phyloP scores from a whole-genome alignment of 2,113 vertebrate genomes.

The Procavia capensis region DNA sequence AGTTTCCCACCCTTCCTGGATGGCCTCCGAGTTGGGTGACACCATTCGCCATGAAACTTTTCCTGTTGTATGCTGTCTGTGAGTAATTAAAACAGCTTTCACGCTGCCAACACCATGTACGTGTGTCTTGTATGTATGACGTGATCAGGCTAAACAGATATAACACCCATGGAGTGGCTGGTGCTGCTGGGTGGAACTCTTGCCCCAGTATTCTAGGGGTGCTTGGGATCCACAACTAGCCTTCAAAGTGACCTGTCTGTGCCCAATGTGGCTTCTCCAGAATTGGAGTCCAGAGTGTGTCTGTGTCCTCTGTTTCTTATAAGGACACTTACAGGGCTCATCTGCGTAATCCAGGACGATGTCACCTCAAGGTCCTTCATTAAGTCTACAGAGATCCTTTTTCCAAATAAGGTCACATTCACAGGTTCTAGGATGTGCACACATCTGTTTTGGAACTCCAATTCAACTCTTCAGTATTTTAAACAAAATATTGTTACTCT shows the following conservation, averaged over 20 bases:
- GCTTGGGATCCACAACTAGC: background rate
- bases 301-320: background rate
- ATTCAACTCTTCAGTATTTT: background rate
- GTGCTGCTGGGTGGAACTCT: background rate
- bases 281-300: background rate
- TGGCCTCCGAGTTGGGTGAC: background rate
- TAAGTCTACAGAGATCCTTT: background rate
- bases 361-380: background rate
- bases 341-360: background rate
- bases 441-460: fast-evolving
- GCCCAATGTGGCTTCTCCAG: background rate
- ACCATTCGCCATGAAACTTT: background rate
- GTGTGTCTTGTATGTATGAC: background rate
- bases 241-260: background rate
- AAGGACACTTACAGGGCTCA: background rate
- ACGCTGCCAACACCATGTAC: background rate
- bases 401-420: background rate
- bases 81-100: background rate
- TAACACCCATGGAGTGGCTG: background rate
- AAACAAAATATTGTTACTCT: background rate
- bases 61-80: background rate
- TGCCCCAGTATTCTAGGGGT: background rate
- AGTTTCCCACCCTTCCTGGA: background rate
- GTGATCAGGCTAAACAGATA: background rate
- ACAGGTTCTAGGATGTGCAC: background rate